phyloP scores from a whole-genome alignment of 2,113 vertebrate genomes.

The Ctenodactylus gundi region DNA sequence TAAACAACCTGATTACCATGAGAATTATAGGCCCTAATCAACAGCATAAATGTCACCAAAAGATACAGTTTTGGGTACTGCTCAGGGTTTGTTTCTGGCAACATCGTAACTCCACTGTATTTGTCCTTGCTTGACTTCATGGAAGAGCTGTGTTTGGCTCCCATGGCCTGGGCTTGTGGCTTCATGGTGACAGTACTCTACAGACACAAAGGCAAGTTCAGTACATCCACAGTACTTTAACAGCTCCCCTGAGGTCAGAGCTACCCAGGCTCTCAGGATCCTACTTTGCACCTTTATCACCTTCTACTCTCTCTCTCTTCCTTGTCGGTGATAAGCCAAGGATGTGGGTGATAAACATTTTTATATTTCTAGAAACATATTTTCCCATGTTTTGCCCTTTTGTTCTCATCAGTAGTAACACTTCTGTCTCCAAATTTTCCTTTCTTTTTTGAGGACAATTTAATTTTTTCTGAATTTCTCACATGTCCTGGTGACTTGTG shows the following conservation, averaged over 20 bases:
- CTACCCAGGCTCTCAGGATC: neutral
- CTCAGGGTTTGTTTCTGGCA: neutral
- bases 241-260: neutral
- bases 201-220: neutral
- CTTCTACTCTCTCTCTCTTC: neutral
- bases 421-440: neutral
- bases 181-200: neutral
- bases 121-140: neutral
- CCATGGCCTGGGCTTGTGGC: neutral
- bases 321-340: neutral
- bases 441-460: too few relatives aligned
- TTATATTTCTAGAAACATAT: neutral
- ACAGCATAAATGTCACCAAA: neutral
- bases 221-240: neutral
- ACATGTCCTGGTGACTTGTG: too few relatives aligned
- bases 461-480: too few relatives aligned
- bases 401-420: neutral
- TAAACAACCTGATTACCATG: neutral
- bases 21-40: too few relatives aligned
- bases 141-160: neutral
- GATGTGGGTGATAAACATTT: neutral
- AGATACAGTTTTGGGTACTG: neutral
- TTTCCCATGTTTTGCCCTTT: neutral
- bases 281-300: neutral
- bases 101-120: fast-evolving